Conservation (phyloP, 2,113 vertebrate species). For the Ploceus nigricollis region DNA sequence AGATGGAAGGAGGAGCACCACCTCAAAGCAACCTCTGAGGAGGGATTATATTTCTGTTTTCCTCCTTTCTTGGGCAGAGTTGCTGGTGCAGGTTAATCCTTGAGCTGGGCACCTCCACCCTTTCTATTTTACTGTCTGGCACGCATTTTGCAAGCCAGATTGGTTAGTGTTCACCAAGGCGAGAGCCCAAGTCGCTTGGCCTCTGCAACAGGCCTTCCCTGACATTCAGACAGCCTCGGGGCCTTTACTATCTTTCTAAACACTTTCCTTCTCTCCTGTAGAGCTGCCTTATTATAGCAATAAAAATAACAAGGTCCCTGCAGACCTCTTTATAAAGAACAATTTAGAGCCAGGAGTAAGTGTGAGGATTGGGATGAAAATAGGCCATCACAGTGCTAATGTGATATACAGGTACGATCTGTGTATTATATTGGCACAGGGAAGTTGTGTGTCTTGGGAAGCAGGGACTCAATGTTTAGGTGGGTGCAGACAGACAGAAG, state of each 20-base stretch:
- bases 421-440: not conserved
- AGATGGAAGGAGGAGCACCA: not conserved
- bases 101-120: not conserved
- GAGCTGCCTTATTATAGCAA: conserved; percentile 71
- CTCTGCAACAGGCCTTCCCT: conserved; percentile 7
- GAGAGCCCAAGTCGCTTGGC: not conserved
- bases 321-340: conserved; percentile 74
- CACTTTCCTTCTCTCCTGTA: conserved; percentile 50
- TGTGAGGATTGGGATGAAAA: conserved; percentile 65
- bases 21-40: not conserved
- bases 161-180: not conserved
- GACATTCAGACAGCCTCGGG: not conserved
- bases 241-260: conserved; percentile 56
- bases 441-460: not conserved
- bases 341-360: conserved; percentile 68
- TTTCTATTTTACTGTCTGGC: not conserved
- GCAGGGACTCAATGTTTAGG: not conserved
- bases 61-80: not conserved
- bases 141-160: not conserved
- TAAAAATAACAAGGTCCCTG: conserved; percentile 80
- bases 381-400: conserved; percentile 63
- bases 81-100: not conserved
- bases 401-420: conserved; percentile 60
- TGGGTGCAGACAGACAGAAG: not conserved
- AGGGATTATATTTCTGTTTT: not conserved